A percentile compares a stretch with the other conserved stretches of the same genome.
Evolutionary conservation across 2,113 vertebrate genomes (phyloP).

Genomic region (Pachyramphus minor): DNA sequence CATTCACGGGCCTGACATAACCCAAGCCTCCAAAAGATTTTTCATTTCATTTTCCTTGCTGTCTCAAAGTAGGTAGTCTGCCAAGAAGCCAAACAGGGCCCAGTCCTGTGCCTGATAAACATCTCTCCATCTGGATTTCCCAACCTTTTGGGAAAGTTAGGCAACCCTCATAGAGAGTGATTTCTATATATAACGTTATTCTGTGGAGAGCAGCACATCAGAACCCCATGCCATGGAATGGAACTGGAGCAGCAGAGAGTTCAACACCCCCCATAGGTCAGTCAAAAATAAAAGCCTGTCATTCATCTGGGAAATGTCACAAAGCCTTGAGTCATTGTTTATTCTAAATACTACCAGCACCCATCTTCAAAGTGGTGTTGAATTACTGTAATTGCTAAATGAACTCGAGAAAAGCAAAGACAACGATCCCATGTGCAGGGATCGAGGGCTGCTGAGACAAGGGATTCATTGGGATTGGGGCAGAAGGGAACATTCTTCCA

Average conservation of each 20-base stretch:
- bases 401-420: not conserved
- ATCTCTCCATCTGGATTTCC: constrained; percentile 17
- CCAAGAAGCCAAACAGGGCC: constrained; percentile 8
- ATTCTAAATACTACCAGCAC: not conserved
- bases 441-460: not conserved
- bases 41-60: not conserved
- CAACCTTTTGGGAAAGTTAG: constrained; percentile 20
- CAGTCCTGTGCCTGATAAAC: constrained; percentile 24
- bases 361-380: not conserved
- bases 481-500: not conserved
- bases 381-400: not conserved
- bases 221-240: not conserved
- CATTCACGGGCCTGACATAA: not conserved
- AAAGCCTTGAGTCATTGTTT: not conserved
- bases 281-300: not conserved
- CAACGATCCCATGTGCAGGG: not conserved
- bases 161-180: not conserved
- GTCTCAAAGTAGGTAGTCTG: not conserved
- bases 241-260: not conserved
- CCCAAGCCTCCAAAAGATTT: not conserved
- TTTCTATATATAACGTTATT: not conserved
- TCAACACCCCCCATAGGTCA: not conserved
- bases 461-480: not conserved
- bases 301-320: not conserved
- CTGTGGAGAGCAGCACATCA: not conserved